Evolutionary conservation across 2,113 vertebrate genomes (phyloP).

Genomic region (Tragelaphus strepsiceros): DNA sequence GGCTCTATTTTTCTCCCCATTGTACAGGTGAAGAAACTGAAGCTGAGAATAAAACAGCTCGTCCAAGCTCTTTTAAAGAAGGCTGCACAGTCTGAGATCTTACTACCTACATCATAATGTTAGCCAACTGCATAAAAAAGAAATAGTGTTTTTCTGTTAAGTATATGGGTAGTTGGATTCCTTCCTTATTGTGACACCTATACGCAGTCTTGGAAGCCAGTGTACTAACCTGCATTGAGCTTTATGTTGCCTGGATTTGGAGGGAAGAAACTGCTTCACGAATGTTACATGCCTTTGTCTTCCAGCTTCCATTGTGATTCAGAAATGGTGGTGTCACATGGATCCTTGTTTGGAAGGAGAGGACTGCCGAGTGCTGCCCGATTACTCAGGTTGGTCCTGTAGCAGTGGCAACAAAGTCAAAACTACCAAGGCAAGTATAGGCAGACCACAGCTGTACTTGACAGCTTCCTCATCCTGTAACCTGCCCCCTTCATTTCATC

Average conservation of each 20-base stretch:
- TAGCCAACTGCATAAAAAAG: not conserved
- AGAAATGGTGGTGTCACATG: constrained; percentile 99
- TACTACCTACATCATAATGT: not conserved
- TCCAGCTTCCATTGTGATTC: constrained; percentile 92
- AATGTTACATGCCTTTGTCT: constrained; percentile 24
- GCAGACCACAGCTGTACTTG: not conserved
- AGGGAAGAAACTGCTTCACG: not conserved
- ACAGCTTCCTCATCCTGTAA: not conserved
- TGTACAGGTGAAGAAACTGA: not conserved
- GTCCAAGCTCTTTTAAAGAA: not conserved
- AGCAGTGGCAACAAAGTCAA: constrained; percentile 99
- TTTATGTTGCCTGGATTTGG: not conserved
- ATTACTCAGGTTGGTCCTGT: constrained; percentile 98
- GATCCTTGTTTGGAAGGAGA: constrained; percentile 96
- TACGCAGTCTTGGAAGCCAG: not conserved
- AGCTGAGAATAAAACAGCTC: not conserved
- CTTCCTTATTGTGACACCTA: not conserved
- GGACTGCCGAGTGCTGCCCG: constrained; percentile 96
- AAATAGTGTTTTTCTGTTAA: not conserved
- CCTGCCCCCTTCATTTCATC: not conserved
- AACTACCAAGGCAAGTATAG: constrained; percentile 94
- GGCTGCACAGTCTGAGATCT: not conserved
- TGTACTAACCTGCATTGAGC: not conserved
- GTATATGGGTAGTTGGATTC: not conserved
- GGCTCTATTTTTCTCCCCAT: not conserved